A percentile compares a stretch with the other conserved stretches of the same genome.
Evolutionary conservation across 2,113 vertebrate species (phyloP).

Genomic region (Notarius lentiginosus): DNA sequence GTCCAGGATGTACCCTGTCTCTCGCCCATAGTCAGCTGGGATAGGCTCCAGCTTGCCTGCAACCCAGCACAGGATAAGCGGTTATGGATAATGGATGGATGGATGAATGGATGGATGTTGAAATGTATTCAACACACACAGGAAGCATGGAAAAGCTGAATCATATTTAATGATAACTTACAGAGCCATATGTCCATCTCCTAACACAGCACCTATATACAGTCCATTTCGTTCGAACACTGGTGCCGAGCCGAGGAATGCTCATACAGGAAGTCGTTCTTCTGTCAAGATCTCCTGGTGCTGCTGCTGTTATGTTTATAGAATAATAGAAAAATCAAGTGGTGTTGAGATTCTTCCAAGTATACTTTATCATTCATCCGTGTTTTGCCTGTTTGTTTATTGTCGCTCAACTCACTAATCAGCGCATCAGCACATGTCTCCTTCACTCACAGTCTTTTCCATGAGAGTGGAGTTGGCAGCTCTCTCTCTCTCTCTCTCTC

Average conservation of each 20-base stretch:
- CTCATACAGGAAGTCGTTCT: not conserved
- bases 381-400: not conserved
- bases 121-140: not conserved
- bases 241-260: too few relatives aligned
- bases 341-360: not conserved
- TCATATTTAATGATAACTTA: not conserved
- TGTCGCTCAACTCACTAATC: not conserved
- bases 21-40: too few relatives aligned
- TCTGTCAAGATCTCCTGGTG: not conserved
- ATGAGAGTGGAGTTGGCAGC: not conserved
- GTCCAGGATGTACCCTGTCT: too few relatives aligned
- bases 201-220: not conserved
- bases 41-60: too few relatives aligned
- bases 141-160: not conserved
- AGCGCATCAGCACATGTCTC: not conserved
- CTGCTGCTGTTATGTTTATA: not conserved
- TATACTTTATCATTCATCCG: not conserved
- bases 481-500: constrained; percentile 33
- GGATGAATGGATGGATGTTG: too few relatives aligned
- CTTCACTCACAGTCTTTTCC: not conserved
- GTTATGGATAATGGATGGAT: too few relatives aligned
- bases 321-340: not conserved
- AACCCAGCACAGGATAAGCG: too few relatives aligned
- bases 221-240: too few relatives aligned
- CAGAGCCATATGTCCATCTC: not conserved